A percentile compares a stretch with the other conserved stretches of the same genome.
These are phyloP conservation scores for Macaca nemestrina DNA, from an alignment of 2,113 vertebrate genomes.

Conservation along the genomic window DNA sequence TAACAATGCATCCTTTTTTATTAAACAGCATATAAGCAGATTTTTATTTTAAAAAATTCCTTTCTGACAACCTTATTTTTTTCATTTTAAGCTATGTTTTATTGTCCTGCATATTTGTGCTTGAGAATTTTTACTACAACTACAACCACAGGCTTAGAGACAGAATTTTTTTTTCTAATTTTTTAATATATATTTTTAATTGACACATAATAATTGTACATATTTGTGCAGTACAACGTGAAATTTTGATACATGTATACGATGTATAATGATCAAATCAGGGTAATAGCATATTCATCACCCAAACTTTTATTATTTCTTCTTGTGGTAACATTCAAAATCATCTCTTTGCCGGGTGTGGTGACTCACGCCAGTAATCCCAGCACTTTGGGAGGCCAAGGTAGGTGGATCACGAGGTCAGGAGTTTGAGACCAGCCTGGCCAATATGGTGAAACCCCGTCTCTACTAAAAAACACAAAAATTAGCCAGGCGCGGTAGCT, in stretches of 20 bases:
- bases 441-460: no score
- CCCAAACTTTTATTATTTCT: neutral
- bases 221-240: neutral
- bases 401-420: no score
- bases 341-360: neutral
- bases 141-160: neutral
- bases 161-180: constrained; percentile 31
- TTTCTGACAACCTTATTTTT: neutral
- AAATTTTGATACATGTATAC: neutral
- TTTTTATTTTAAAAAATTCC: neutral
- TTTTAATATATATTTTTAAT: neutral
- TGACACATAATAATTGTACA: neutral
- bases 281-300: neutral
- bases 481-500: no score
- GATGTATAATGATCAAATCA: neutral
- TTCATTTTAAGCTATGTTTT: constrained; percentile 1
- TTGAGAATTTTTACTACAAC: constrained; percentile 27
- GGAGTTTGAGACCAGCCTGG: no score
- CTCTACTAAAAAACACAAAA: no score
- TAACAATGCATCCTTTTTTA: neutral
- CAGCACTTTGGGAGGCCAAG: no score
- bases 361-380: no score
- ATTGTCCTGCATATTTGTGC: neutral
- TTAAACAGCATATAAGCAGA: neutral
- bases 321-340: neutral